These are phyloP conservation scores for Actinemys pallida DNA, from an alignment of 2,113 vertebrate genomes.

Conservation along the genomic window DNA sequence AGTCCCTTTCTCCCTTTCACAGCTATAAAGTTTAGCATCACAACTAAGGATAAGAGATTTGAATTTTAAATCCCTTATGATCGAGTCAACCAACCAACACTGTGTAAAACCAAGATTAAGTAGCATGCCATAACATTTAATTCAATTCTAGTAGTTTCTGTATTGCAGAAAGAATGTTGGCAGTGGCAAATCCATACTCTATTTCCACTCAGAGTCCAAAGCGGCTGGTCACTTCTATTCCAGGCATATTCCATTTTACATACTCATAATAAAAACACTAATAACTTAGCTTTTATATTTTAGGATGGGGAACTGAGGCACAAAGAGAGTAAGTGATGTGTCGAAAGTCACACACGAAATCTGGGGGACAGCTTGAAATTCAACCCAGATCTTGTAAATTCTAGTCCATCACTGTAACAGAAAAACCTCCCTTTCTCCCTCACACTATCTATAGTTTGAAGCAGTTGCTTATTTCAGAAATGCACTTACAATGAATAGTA, in stretches of 20 bases:
- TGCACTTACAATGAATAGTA: not conserved
- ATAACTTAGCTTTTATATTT: not conserved
- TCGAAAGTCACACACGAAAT: not conserved
- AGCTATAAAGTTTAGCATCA: constrained; percentile 33
- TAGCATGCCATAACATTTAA: constrained; percentile 69
- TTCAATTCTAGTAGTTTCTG: constrained; percentile 66
- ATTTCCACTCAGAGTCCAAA: not conserved
- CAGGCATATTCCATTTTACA: not conserved
- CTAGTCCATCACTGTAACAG: accelerated
- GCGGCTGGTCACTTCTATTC: not conserved
- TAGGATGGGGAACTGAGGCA: not conserved
- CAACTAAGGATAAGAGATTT: constrained; percentile 53
- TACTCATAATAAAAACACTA: constrained; percentile 6
- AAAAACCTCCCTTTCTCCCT: not conserved
- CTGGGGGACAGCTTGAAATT: not conserved
- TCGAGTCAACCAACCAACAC: constrained; percentile 60
- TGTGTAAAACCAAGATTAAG: constrained; percentile 75
- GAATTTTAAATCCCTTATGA: constrained; percentile 68
- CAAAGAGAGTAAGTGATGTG: not conserved
- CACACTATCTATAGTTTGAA: not conserved
- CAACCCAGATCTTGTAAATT: not conserved
- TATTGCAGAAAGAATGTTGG: constrained; percentile 16
- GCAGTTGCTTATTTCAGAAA: not conserved
- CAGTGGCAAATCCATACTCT: not conserved
- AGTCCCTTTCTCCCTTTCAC: constrained; percentile 14